phyloP scores from a whole-genome alignment of 2,888 invertebrate genomes.

The Chorisops tibialis region DNA sequence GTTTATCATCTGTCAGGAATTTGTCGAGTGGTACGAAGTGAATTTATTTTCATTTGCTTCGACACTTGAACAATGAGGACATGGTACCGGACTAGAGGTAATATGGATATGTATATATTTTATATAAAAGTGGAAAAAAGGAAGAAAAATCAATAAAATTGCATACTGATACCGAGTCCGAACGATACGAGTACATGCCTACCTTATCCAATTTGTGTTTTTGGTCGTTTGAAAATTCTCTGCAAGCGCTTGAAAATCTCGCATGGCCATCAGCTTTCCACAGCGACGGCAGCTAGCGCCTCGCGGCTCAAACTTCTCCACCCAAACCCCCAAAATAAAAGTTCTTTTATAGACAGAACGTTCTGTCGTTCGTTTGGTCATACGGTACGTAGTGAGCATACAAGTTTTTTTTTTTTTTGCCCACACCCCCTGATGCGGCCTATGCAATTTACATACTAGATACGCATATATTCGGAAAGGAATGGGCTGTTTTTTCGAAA shows the following conservation, averaged over 20 bases:
- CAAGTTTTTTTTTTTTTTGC: constrained; percentile 20
- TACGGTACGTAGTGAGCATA: constrained; percentile 4
- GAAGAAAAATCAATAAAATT: constrained; percentile 33
- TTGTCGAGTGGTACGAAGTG: constrained; percentile 27
- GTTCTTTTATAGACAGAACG: constrained; percentile 24
- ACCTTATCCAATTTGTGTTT: constrained; percentile 35
- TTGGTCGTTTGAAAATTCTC: constrained; percentile 33
- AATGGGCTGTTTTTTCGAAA: constrained; percentile 1
- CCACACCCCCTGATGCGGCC: constrained; percentile 11
- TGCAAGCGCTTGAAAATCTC: constrained; percentile 31
- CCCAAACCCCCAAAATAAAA: constrained; percentile 25
- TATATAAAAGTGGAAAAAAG: constrained; percentile 23
- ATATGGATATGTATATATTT: too few species aligned
- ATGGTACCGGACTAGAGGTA: not conserved
- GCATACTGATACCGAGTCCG: constrained; percentile 28
- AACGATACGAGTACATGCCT: constrained; percentile 28
- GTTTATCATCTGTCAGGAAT: constrained; percentile 4
- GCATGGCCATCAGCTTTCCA: constrained; percentile 22
- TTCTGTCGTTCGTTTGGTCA: constrained; percentile 11
- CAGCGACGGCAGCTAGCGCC: not conserved
- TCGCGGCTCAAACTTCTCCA: constrained; percentile 16
- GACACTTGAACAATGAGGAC: constrained; percentile 31
- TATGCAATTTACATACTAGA: constrained; percentile 18
- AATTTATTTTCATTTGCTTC: constrained; percentile 31
- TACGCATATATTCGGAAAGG: constrained; percentile 19